phyloP scores from a whole-genome alignment of 2,113 vertebrate species.

The Pao palembangensis region DNA sequence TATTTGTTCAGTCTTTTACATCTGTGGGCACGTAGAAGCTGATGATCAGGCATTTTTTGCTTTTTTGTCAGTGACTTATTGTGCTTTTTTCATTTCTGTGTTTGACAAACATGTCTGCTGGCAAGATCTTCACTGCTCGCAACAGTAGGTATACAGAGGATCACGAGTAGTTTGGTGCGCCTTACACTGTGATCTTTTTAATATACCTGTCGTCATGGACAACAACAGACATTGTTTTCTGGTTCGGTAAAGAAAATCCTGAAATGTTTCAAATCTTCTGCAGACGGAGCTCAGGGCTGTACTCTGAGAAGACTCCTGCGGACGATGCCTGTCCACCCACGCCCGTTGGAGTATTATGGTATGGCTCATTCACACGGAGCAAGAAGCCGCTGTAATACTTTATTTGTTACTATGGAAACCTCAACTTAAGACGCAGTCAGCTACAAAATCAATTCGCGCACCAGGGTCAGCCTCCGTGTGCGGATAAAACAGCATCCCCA shows the following conservation, averaged over 20 bases:
- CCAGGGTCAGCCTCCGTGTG: conserved; percentile 15
- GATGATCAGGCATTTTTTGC: neutral
- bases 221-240: too few species aligned
- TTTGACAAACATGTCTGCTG: neutral
- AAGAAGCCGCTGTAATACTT: conserved; percentile 45
- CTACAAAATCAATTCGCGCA: conserved; percentile 31
- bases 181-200: too few species aligned
- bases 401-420: conserved; percentile 63
- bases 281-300: conserved; percentile 20
- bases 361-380: conserved; percentile 58
- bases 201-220: too few species aligned
- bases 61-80: conserved; percentile 2
- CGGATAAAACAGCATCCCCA: conserved; percentile 2
- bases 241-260: too few species aligned
- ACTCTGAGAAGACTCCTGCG: conserved; percentile 31
- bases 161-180: too few species aligned
- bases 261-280: neutral
- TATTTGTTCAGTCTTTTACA: too few species aligned
- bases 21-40: neutral
- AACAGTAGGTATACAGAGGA: too few species aligned
- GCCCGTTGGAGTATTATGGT: conserved; percentile 56
- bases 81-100: conserved; percentile 1
- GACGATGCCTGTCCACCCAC: conserved; percentile 47
- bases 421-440: conserved; percentile 36
- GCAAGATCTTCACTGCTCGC: neutral